A percentile compares a stretch with the other conserved stretches of the same genome.
These are phyloP conservation scores for Alosa alosa DNA, from an alignment of 2,113 vertebrate genomes.

Conservation along the genomic window DNA sequence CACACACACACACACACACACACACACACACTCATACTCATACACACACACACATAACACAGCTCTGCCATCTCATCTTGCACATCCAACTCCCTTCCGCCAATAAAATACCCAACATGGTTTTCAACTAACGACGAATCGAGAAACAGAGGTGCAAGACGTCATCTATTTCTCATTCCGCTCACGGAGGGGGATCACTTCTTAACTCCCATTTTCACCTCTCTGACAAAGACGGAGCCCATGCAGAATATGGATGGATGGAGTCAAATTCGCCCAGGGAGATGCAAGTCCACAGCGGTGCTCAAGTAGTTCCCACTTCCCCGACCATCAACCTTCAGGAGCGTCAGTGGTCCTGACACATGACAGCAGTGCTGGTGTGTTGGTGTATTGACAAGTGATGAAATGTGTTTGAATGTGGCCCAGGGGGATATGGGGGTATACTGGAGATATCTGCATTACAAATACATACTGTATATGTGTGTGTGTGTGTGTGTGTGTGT, in stretches of 20 bases:
- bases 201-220: background rate
- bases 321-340: background rate
- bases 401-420: background rate
- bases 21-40: slow-evolving; percentile 20
- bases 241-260: background rate
- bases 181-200: background rate
- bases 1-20: background rate
- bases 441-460: background rate
- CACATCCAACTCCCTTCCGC: background rate
- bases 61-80: background rate
- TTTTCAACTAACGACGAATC: background rate
- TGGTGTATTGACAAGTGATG: background rate
- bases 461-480: background rate
- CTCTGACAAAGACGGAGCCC: background rate
- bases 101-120: background rate
- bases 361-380: background rate
- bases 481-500: background rate
- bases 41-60: background rate
- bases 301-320: background rate
- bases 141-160: background rate
- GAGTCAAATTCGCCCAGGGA: background rate
- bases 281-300: background rate
- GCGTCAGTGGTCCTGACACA: background rate
- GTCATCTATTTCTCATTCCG: background rate
- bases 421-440: background rate